Conservation (phyloP, 2,113 vertebrate species). For the Malurus cyaneus region DNA sequence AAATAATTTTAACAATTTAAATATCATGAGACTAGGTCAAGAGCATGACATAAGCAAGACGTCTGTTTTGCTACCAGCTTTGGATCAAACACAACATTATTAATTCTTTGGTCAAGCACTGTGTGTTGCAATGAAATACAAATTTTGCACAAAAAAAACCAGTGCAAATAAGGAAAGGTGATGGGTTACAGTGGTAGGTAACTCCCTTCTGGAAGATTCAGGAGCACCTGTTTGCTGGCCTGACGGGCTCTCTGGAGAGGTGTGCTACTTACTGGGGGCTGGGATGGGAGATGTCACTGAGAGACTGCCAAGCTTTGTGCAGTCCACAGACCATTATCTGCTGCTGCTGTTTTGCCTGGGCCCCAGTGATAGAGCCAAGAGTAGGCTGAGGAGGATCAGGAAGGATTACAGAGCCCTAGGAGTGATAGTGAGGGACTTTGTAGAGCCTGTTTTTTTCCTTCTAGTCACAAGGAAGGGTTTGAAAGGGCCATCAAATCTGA, state of each 20-base stretch:
- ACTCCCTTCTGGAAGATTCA: not conserved
- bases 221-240: not conserved
- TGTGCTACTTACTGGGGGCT: not conserved
- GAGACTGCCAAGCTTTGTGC: not conserved
- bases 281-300: accelerated
- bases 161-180: not conserved
- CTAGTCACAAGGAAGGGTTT: not conserved
- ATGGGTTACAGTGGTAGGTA: not conserved
- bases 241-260: not conserved
- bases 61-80: not conserved
- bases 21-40: not conserved
- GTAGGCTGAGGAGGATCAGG: not conserved
- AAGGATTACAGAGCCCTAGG: not conserved
- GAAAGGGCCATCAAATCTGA: not conserved
- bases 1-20: not conserved
- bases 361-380: not conserved
- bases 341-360: not conserved
- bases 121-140: not conserved
- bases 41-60: not conserved
- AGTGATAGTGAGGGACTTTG: not conserved
- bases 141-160: not conserved
- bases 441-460: accelerated
- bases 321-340: not conserved
- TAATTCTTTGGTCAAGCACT: not conserved
- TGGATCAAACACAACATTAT: not conserved